Conservation (phyloP, 2,797 vertebrate species). For the Setipinna tenuifilis region DNA sequence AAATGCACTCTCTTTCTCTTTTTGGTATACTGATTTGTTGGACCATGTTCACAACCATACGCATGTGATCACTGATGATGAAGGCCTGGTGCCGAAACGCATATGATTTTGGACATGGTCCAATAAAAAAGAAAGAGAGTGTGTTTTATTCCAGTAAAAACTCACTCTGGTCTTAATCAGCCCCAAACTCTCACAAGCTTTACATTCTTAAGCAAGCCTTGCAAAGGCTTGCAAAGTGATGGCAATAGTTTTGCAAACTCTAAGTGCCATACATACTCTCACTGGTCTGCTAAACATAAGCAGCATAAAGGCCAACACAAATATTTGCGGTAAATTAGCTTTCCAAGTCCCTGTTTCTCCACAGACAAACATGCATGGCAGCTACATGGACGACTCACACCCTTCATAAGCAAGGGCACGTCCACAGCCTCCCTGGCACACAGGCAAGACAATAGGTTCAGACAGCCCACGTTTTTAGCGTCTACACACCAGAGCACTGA, state of each 20-base stretch:
- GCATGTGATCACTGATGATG: no score
- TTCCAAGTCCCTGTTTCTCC: no score
- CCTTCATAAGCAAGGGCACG: neutral
- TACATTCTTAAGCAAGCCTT: neutral
- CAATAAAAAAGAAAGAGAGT: no score
- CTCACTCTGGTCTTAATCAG: neutral
- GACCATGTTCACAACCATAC: no score
- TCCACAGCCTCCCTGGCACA: neutral
- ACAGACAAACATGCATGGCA: no score
- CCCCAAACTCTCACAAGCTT: neutral
- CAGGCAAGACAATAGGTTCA: neutral
- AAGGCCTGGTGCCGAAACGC: no score
- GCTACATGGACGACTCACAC: no score
- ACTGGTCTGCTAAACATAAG: neutral
- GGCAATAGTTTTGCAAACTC: no score
- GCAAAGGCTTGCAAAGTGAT: neutral
- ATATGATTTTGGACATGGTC: no score
- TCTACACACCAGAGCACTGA: neutral
- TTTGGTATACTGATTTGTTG: no score
- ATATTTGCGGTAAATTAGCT: neutral
- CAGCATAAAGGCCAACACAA: neutral
- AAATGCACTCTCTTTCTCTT: no score
- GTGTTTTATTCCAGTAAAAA: no score
- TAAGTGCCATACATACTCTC: neutral
- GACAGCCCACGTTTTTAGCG: neutral